These are phyloP conservation scores for Empidonax traillii DNA, from an alignment of 2,113 vertebrate genomes.

Conservation along the genomic window DNA sequence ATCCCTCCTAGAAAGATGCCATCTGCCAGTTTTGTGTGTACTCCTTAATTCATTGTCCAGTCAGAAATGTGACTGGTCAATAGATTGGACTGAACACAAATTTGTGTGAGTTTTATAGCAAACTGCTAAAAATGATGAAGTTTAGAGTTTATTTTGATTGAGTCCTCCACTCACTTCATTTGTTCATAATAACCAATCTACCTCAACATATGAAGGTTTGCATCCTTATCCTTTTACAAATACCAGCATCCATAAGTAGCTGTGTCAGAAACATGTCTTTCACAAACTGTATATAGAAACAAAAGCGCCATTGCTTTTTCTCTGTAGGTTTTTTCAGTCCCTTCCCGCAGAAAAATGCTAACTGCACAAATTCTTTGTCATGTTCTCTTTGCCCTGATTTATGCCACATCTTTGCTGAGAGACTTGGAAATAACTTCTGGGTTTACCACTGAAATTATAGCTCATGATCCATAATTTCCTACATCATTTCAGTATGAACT, in stretches of 20 bases:
- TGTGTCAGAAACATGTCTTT: not conserved
- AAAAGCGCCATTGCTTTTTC: not conserved
- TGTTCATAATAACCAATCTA: not conserved
- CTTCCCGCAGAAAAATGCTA: conserved; percentile 31
- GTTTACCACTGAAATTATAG: conserved; percentile 33
- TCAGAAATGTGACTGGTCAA: not conserved
- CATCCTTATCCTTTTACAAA: not conserved
- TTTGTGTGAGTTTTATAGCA: not conserved
- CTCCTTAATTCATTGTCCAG: not conserved
- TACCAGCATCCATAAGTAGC: not conserved
- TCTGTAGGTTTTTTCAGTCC: not conserved
- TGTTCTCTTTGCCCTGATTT: conserved; percentile 39
- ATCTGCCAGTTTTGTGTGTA: conserved; percentile 4
- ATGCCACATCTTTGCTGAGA: conserved; percentile 7
- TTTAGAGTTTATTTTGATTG: not conserved
- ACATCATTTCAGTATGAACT: conserved; percentile 9
- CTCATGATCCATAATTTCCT: conserved; percentile 28
- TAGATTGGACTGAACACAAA: not conserved
- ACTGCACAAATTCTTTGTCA: not conserved
- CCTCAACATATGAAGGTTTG: not conserved
- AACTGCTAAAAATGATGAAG: not conserved
- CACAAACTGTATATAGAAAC: not conserved
- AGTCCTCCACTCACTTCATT: not conserved
- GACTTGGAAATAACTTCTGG: conserved; percentile 31
- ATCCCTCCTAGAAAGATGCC: conserved; percentile 4